Conservation (phyloP, 2,797 vertebrate species). For the Lates japonicus region DNA sequence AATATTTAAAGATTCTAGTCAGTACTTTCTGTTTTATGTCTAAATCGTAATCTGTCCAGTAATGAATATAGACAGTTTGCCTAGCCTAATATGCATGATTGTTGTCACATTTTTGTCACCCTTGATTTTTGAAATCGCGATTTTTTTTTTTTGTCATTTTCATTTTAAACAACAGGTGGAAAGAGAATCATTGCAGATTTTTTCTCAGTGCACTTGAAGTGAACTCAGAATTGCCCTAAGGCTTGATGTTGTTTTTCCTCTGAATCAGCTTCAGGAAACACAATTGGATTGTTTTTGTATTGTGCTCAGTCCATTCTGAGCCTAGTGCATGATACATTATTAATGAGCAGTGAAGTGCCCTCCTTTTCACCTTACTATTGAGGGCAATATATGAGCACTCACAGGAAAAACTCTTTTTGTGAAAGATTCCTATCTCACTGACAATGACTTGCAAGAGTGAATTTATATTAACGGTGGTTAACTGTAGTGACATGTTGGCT, state of each 20-base stretch:
- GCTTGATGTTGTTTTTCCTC: slow-evolving; percentile 66
- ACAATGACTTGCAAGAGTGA: not conserved
- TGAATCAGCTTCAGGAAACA: slow-evolving; percentile 67
- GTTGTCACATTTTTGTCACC: not conserved
- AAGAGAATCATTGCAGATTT: slow-evolving; percentile 41
- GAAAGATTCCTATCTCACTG: slow-evolving; percentile 11
- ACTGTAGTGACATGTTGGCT: no score
- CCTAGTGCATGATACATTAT: slow-evolving; percentile 39
- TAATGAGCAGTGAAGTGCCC: slow-evolving; percentile 55
- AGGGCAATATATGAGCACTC: slow-evolving; percentile 6
- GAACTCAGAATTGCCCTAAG: slow-evolving; percentile 67
- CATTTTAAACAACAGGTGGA: slow-evolving; percentile 66
- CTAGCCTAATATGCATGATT: no score
- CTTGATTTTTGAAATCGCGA: not conserved
- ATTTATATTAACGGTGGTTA: not conserved
- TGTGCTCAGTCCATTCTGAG: slow-evolving; percentile 18
- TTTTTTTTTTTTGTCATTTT: slow-evolving; percentile 20
- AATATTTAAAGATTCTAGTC: not conserved
- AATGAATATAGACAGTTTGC: not conserved
- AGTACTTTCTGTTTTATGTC: not conserved
- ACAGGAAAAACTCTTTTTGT: not conserved
- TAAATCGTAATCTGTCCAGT: not conserved
- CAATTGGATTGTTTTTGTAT: slow-evolving; percentile 58
- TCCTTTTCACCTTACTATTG: slow-evolving; percentile 19
- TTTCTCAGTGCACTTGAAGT: slow-evolving; percentile 67